Conservation (phyloP, 2,888 invertebrate species). For the Drosophila glabriapex region DNA sequence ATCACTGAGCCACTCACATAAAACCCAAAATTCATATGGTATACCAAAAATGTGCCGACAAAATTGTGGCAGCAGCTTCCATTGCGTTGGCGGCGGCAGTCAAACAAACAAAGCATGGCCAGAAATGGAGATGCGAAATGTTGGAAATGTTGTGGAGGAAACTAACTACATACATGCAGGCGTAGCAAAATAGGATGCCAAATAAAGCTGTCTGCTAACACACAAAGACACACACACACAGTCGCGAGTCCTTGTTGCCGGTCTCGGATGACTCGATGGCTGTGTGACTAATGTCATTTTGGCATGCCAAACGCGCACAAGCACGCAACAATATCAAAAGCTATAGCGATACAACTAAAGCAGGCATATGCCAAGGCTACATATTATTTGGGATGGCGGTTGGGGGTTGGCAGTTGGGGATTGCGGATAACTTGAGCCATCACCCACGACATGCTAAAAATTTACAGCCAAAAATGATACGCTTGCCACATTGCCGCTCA, state of each 20-base stretch:
- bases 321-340: slow-evolving; percentile 64
- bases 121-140: slow-evolving; percentile 39
- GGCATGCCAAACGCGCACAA: slow-evolving; percentile 72
- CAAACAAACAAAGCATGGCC: slow-evolving; percentile 40
- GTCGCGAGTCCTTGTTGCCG: slow-evolving; percentile 8
- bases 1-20: slow-evolving; percentile 1
- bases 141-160: background rate
- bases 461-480: slow-evolving; percentile 62
- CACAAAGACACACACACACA: slow-evolving; percentile 12
- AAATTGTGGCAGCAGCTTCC: slow-evolving; percentile 51
- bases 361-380: slow-evolving; percentile 42
- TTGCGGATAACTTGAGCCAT: slow-evolving; percentile 36
- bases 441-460: slow-evolving; percentile 54
- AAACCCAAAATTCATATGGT: slow-evolving; percentile 65
- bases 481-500: slow-evolving; percentile 67
- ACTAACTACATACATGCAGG: slow-evolving; percentile 23
- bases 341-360: slow-evolving; percentile 35
- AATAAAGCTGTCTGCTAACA: slow-evolving; percentile 60
- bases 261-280: slow-evolving; percentile 26
- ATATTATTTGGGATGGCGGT: slow-evolving; percentile 13
- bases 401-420: background rate
- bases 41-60: slow-evolving; percentile 63
- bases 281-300: slow-evolving; percentile 78
- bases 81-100: slow-evolving; percentile 24
- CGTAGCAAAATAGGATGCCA: slow-evolving; percentile 37